Evolutionary conservation across 1,140 invertebrate genomes (phyloP).

Genomic region (Drosophila kepulauana): DNA sequence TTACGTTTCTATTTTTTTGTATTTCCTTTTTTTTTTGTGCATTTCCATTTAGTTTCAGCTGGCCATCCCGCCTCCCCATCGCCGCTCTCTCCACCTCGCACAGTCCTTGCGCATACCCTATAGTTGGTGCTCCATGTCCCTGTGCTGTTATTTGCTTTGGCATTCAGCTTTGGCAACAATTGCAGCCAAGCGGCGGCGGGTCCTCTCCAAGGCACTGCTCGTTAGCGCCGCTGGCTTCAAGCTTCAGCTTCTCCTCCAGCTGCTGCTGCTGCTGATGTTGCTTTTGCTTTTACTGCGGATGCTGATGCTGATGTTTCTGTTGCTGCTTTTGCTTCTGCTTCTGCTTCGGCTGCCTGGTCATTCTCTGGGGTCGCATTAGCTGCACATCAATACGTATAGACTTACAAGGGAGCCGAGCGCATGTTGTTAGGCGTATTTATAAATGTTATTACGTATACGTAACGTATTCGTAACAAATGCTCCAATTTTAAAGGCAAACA

Average conservation of each 20-base stretch:
- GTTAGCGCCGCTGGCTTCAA: slow-evolving; percentile 66
- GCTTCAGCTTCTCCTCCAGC: slow-evolving; percentile 4
- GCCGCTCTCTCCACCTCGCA: not conserved
- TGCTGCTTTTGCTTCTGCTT: slow-evolving; percentile 1
- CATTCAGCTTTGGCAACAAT: slow-evolving; percentile 82
- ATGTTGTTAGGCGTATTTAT: slow-evolving; percentile 79
- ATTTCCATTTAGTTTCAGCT: slow-evolving; percentile 78
- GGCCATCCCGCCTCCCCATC: slow-evolving; percentile 26
- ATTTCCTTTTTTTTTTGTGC: slow-evolving; percentile 45
- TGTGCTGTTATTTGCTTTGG: slow-evolving; percentile 80
- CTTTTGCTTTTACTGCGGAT: not conserved
- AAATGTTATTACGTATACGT: slow-evolving; percentile 77
- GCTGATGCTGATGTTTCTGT: not conserved
- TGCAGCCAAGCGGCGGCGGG: slow-evolving; percentile 55
- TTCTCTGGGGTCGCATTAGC: slow-evolving; percentile 77
- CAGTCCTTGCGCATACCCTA: not conserved
- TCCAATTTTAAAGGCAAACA: slow-evolving; percentile 74
- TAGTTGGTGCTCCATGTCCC: slow-evolving; percentile 32
- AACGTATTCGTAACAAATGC: slow-evolving; percentile 28
- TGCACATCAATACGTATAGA: slow-evolving; percentile 72
- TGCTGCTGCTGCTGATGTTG: slow-evolving; percentile 8
- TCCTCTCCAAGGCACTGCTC: slow-evolving; percentile 76
- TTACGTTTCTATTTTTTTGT: slow-evolving; percentile 32
- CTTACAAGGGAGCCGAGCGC: not conserved
- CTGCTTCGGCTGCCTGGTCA: slow-evolving; percentile 52